phyloP scores from a whole-genome alignment of 1,140 invertebrate species.

The Calosoma granatense region DNA sequence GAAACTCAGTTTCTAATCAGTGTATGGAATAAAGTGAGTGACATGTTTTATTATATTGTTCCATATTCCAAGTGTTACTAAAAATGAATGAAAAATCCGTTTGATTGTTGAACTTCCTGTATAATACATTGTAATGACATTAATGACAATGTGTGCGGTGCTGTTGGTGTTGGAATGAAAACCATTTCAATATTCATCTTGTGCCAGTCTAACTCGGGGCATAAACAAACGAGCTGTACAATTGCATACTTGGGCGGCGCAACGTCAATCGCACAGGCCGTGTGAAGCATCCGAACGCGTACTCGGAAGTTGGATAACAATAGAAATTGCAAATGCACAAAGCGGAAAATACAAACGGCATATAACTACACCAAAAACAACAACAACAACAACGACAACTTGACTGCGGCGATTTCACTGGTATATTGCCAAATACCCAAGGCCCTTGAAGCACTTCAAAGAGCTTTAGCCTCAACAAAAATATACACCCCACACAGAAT shows the following conservation, averaged over 20 bases:
- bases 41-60: too few relatives aligned
- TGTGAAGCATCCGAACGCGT: background rate
- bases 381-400: background rate
- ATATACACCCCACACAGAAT: too few relatives aligned
- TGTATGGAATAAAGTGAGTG: too few relatives aligned
- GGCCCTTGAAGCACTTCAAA: too few relatives aligned
- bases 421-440: background rate
- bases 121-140: too few relatives aligned
- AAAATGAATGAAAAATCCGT: too few relatives aligned
- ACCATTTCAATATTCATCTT: background rate
- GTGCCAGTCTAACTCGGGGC: background rate
- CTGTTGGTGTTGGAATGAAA: background rate
- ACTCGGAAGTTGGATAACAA: background rate
- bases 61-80: too few relatives aligned
- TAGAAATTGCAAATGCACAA: background rate
- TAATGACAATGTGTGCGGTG: too few relatives aligned
- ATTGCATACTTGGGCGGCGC: background rate
- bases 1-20: too few relatives aligned
- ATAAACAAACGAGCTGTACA: too few relatives aligned
- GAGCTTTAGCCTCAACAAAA: too few relatives aligned
- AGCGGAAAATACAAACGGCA: background rate
- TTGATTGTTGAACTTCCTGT: too few relatives aligned
- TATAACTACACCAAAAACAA: background rate
- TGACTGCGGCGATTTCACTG: background rate
- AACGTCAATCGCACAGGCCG: background rate